Percentiles rank a stretch among this genome's conserved stretches.
phyloP scores from a whole-genome alignment of 2,888 invertebrate species.

The Unio pictorum region DNA sequence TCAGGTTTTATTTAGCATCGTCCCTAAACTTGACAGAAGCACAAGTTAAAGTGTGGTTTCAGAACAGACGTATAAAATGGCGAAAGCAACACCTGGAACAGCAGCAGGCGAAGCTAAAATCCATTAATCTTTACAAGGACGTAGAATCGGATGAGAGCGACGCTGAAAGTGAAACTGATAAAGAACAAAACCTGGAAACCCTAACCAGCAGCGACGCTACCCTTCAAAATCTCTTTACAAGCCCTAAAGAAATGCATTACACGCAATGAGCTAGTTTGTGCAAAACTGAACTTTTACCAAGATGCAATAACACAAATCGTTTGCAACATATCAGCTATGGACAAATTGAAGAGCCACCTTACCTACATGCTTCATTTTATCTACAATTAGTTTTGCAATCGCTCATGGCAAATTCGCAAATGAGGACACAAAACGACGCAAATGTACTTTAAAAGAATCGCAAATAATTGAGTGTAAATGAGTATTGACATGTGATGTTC shows the following conservation, averaged over 20 bases:
- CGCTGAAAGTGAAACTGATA: slow-evolving; percentile 33
- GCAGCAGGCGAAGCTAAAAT: slow-evolving; percentile 73
- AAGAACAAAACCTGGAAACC: slow-evolving; percentile 7
- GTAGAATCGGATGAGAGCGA: slow-evolving; percentile 36
- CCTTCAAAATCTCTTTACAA: slow-evolving; percentile 28
- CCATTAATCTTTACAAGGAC: slow-evolving; percentile 35
- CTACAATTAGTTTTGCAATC: no score
- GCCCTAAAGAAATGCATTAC: slow-evolving; percentile 27
- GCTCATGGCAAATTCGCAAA: no score
- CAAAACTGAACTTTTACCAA: no score
- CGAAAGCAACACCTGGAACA: slow-evolving; percentile 93
- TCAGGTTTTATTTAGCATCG: slow-evolving; percentile 88
- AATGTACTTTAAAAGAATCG: no score
- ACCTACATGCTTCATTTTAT: no score
- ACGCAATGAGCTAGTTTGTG: slow-evolving; percentile 13
- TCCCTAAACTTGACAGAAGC: slow-evolving; percentile 90
- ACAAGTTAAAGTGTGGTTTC: slow-evolving; percentile 79
- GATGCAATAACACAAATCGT: no score
- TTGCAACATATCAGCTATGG: no score
- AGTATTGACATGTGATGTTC: no score
- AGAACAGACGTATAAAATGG: slow-evolving; percentile 87
- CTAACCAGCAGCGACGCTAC: slow-evolving; percentile 8
- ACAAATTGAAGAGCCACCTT: no score
- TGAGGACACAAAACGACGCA: no score
- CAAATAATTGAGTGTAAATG: no score